Base-by-base conservation (phyloP, 2,888 invertebrate genomes). In the Dynastes hyllus region DNA sequence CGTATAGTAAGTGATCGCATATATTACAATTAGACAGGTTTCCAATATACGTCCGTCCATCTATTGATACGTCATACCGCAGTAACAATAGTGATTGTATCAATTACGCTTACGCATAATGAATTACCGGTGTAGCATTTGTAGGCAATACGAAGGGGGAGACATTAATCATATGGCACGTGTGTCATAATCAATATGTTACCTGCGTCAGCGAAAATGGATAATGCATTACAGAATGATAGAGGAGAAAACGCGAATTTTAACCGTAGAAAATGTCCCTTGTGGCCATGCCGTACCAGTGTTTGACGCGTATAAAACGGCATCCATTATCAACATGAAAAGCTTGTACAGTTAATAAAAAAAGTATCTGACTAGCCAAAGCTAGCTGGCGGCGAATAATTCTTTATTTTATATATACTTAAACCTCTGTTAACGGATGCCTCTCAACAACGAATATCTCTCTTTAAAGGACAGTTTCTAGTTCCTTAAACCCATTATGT, bases 161-260 rank as follows among this genome's bases (percentile, higher is more conserved):
- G 16, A 58, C 71, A 55, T 71, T 71, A 71, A 71, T 71, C 71
- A 71, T 40, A 67, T 67, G 71, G 51, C 70, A 55, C 55, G 58
- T 58, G 58, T 16, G 71, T 71, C 58, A 55, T 55, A 55, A 71
- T 71, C 71, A 71, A 71, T 71, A 71, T 58, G 71, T 58, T 71
- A 58, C 55, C 55, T 58, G 55, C 55, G 55, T 58, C 55, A 58
- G 55, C 55, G 55, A 58, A 22, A 58, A 58, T 58, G 55, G 55
- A 29, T 71, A 55, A 55, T 37, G 45, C 69, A 67, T 69, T 53
- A 69, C 27, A 3, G 37, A 37, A 58, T 27, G 69, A 69, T 69
- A 58, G 29, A 16, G 37, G 71, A 71, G 55, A 71, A 37, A 55
- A 37, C 55, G n/a, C 29, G 29, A 55, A 32, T 37, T 32, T 32